These are phyloP conservation scores for Lasius fuliginosus DNA, from an alignment of 2,888 invertebrate species.

Conservation along the genomic window DNA sequence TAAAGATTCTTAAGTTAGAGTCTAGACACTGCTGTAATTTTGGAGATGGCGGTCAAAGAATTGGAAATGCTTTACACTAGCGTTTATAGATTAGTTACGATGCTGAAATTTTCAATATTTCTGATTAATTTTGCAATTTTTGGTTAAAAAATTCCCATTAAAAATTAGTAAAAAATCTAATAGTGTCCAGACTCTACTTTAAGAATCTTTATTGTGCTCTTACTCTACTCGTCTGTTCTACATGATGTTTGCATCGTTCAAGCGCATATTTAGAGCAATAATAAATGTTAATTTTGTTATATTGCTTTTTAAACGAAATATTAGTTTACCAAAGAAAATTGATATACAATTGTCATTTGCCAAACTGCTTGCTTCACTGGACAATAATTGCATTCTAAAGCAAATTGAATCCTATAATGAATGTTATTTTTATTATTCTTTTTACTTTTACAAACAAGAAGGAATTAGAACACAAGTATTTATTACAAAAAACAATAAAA, in stretches of 20 bases:
- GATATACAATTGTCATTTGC: background rate
- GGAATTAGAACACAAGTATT: slow-evolving; percentile 1
- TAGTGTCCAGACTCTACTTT: background rate
- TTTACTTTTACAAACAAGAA: background rate
- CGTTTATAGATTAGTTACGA: too few species aligned
- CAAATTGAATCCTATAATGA: background rate
- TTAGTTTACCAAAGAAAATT: background rate
- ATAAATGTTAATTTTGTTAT: background rate
- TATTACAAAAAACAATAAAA: slow-evolving; percentile 3
- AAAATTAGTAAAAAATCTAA: background rate
- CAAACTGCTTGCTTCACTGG: background rate
- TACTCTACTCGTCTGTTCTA: background rate
- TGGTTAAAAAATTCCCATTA: background rate
- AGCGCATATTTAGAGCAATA: background rate
- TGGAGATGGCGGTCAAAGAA: too few species aligned
- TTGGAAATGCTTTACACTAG: too few species aligned
- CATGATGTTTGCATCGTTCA: background rate
- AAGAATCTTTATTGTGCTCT: too few species aligned
- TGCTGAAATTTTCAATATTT: background rate
- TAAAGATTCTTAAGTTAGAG: too few species aligned
- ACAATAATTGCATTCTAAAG: background rate
- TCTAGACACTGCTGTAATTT: too few species aligned
- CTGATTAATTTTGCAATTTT: background rate
- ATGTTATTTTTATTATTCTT: background rate
- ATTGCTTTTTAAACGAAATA: background rate